Percentiles rank a stretch among this genome's conserved stretches.
These are phyloP conservation scores for Limnothrissa miodon DNA, from an alignment of 2,113 vertebrate species.

Conservation along the genomic window DNA sequence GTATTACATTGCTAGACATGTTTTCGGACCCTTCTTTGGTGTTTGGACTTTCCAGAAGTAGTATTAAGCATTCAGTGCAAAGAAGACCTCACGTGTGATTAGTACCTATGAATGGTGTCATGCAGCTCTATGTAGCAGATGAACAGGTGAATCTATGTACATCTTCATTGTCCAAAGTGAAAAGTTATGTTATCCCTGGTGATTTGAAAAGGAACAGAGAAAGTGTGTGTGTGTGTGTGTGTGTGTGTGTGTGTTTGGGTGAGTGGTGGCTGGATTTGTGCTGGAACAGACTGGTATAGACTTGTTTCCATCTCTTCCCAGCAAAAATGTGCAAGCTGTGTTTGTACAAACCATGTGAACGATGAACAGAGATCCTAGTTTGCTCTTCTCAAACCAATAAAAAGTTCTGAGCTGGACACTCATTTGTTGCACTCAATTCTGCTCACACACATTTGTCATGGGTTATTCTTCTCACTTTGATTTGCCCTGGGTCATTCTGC, in stretches of 20 bases:
- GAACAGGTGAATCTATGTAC: constrained; percentile 24
- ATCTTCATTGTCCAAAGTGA: constrained; percentile 50
- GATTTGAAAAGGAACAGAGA: constrained; percentile 26
- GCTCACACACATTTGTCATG: not conserved
- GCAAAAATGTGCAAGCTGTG: constrained; percentile 66
- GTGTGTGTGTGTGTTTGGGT: constrained; percentile 53
- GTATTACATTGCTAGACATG: not conserved
- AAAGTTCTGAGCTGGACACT: constrained; percentile 64
- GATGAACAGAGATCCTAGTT: constrained; percentile 65
- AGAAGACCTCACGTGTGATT: not conserved
- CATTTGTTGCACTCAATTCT: constrained; percentile 24
- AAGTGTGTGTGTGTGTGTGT: constrained; percentile 56
- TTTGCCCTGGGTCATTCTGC: too few relatives aligned
- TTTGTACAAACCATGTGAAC: constrained; percentile 68
- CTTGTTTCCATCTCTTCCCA: constrained; percentile 63
- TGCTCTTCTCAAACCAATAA: constrained; percentile 78
- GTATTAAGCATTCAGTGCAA: constrained; percentile 27
- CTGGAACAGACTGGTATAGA: constrained; percentile 62
- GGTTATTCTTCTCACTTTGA: too few relatives aligned
- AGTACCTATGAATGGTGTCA: constrained; percentile 10
- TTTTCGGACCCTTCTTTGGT: constrained; percentile 17
- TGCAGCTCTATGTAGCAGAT: constrained; percentile 30
- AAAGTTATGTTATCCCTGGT: constrained; percentile 45
- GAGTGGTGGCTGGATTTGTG: constrained; percentile 32
- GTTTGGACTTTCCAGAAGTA: constrained; percentile 36